Percentiles rank a stretch among this genome's conserved stretches.
Conservation (phyloP, 2,888 invertebrate species). For the Drosophila hamatofila region DNA sequence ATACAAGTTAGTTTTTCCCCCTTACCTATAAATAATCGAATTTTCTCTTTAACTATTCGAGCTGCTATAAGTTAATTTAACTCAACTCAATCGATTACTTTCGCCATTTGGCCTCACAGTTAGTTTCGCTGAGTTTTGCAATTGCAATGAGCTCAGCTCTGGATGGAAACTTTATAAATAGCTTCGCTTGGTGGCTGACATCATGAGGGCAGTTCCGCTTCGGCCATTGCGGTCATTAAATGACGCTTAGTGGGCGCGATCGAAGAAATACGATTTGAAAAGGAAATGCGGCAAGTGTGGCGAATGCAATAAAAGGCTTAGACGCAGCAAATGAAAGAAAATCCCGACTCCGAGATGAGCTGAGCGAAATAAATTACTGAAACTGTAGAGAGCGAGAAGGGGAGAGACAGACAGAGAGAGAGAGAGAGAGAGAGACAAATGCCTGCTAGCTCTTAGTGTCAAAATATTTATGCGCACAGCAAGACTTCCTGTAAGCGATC, state of each 20-base stretch:
- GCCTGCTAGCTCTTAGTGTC: conserved; percentile 64
- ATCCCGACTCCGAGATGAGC: conserved; percentile 23
- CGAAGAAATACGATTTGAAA: conserved; percentile 24
- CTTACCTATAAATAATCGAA: too few relatives aligned
- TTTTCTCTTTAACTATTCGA: background rate
- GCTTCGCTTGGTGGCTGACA: conserved; percentile 5
- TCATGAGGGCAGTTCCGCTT: conserved; percentile 35
- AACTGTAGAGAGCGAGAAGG: background rate
- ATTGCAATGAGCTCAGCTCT: conserved; percentile 34
- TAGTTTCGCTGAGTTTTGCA: background rate
- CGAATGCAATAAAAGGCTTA: conserved; percentile 73
- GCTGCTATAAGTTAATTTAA: background rate
- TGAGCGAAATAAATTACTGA: conserved; percentile 15
- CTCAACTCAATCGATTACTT: background rate
- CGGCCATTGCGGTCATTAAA: conserved; percentile 38
- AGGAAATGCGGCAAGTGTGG: conserved; percentile 65
- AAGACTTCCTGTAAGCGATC: conserved; percentile 70
- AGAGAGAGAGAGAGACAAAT: background rate
- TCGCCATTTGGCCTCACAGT: conserved; percentile 3
- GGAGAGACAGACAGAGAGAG: too few relatives aligned
- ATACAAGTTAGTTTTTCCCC: background rate
- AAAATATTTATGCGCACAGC: conserved; percentile 77
- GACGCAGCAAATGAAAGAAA: conserved; percentile 49
- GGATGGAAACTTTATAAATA: conserved; percentile 27
- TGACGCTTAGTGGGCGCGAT: conserved; percentile 62